These are phyloP conservation scores for Castor canadensis DNA, from an alignment of 2,113 vertebrate species.

Conservation along the genomic window DNA sequence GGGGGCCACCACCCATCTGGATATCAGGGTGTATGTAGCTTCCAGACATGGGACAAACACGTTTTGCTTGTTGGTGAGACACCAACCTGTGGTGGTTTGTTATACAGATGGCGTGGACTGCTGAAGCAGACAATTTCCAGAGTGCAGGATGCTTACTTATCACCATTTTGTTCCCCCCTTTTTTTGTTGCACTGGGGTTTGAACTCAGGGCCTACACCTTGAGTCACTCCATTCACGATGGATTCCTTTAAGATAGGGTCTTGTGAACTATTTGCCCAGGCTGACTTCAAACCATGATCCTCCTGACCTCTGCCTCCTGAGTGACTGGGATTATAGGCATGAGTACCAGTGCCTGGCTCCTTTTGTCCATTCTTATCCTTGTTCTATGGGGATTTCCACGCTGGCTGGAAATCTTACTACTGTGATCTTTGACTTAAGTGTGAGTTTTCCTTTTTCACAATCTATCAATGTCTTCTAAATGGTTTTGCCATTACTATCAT, in stretches of 20 bases:
- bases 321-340: too few species aligned
- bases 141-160: neutral
- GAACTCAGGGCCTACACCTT: too few species aligned
- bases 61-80: neutral
- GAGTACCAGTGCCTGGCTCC: too few species aligned
- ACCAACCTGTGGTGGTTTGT: neutral
- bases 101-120: neutral
- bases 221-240: too few species aligned
- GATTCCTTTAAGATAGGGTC: too few species aligned
- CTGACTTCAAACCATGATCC: too few species aligned
- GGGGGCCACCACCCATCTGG: neutral
- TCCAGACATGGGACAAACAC: neutral
- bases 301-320: too few species aligned
- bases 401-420: neutral
- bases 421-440: neutral
- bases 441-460: neutral
- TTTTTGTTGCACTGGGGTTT: too few species aligned
- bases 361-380: too few species aligned
- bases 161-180: too few species aligned
- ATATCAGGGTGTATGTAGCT: neutral
- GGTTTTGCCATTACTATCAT: neutral
- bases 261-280: too few species aligned
- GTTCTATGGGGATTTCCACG: neutral
- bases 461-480: neutral
- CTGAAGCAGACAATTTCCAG: neutral